Evolutionary conservation across 2,888 invertebrate genomes (phyloP).

Genomic region (Lasiommata megera): DNA sequence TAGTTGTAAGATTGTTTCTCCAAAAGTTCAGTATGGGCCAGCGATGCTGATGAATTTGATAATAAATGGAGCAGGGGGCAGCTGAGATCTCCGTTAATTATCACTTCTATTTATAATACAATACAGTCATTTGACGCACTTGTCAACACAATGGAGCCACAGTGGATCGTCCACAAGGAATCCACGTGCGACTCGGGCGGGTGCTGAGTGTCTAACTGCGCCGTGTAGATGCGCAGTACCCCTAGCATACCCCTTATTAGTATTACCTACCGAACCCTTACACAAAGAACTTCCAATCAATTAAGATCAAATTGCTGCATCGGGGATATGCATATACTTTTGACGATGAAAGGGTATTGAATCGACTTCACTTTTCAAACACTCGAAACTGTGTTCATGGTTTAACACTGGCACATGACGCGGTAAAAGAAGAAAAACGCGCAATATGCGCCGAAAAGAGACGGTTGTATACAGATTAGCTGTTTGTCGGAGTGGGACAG

Average conservation of each 20-base stretch:
- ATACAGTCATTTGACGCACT: slow-evolving; percentile 52
- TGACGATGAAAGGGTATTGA: slow-evolving; percentile 45
- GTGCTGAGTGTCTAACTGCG: slow-evolving; percentile 61
- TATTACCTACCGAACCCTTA: slow-evolving; percentile 63
- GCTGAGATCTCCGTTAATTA: slow-evolving; percentile 24
- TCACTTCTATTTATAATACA: slow-evolving; percentile 24
- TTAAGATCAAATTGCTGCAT: slow-evolving; percentile 52
- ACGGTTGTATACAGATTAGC: slow-evolving; percentile 62
- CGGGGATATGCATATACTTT: slow-evolving; percentile 22
- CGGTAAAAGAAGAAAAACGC: slow-evolving; percentile 81
- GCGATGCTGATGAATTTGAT: not conserved
- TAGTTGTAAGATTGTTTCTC: not conserved
- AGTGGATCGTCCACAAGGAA: slow-evolving; percentile 47
- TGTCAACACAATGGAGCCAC: slow-evolving; percentile 59
- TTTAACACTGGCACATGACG: slow-evolving; percentile 73
- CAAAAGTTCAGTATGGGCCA: not conserved
- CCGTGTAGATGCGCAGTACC: slow-evolving; percentile 67
- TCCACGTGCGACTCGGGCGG: slow-evolving; percentile 65
- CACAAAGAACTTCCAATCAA: slow-evolving; percentile 74
- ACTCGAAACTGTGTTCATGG: slow-evolving; percentile 59
- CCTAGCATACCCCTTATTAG: slow-evolving; percentile 61
- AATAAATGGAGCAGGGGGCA: slow-evolving; percentile 11
- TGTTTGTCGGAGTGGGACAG: slow-evolving; percentile 61
- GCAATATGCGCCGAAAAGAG: slow-evolving; percentile 73
- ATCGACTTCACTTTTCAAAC: slow-evolving; percentile 54